Conservation (phyloP, 2,113 vertebrate species). For the Platichthys stellatus region DNA sequence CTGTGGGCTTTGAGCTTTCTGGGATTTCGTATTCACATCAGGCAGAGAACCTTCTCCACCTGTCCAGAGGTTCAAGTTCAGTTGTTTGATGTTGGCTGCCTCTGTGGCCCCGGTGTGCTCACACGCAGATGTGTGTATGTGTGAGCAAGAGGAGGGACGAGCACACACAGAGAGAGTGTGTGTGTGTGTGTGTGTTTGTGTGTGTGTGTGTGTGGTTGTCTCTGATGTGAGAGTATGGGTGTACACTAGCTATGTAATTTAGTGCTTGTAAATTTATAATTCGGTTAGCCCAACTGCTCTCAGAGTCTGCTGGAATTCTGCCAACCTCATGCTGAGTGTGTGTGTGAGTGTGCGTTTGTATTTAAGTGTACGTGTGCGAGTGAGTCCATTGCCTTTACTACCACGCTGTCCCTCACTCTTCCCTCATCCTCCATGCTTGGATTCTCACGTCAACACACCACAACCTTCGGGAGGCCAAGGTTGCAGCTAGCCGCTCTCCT, state of each 20-base stretch:
- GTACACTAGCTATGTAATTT: conserved; percentile 73
- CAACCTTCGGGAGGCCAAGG: conserved; percentile 66
- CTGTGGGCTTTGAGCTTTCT: conserved; percentile 35
- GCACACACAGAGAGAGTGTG: neutral
- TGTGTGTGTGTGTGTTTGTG: neutral
- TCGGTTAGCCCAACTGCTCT: conserved; percentile 76
- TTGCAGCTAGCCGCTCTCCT: conserved; percentile 43
- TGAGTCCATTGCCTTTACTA: conserved; percentile 23
- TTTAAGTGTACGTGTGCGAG: conserved; percentile 22
- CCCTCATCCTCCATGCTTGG: conserved; percentile 37
- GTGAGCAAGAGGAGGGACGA: conserved; percentile 15
- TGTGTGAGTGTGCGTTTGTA: conserved; percentile 22
- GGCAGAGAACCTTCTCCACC: conserved; percentile 47
- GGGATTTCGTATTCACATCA: conserved; percentile 49
- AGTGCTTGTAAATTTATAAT: conserved; percentile 79
- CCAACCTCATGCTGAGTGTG: conserved; percentile 60
- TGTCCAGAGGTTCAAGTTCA: conserved; percentile 65
- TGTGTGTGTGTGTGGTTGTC: conserved; percentile 41
- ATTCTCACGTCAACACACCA: conserved; percentile 44
- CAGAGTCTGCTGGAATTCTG: conserved; percentile 72
- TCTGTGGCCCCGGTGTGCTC: conserved; percentile 43
- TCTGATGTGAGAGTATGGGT: conserved; percentile 71
- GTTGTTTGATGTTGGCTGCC: conserved; percentile 61
- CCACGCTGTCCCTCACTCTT: conserved; percentile 33
- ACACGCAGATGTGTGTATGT: neutral